Conservation (phyloP, 2,888 invertebrate species). For the Pristionchus exspectatus region DNA sequence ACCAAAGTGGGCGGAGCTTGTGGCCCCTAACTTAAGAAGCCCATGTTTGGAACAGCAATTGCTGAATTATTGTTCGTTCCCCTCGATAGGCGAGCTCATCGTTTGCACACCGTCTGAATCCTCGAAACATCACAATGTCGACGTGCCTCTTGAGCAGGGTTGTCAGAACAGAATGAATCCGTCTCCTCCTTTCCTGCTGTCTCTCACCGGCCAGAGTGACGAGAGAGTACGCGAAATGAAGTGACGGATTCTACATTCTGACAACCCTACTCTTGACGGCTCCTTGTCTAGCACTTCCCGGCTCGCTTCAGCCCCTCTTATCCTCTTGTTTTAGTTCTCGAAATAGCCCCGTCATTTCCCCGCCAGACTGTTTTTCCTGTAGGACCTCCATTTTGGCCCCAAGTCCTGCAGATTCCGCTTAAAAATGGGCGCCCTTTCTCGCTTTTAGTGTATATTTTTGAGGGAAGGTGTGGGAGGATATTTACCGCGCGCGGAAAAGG, state of each 20-base stretch:
- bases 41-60: not conserved
- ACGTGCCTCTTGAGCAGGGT: no score
- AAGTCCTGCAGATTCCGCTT: not conserved
- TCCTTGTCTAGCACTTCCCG: not conserved
- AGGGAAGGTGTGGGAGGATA: not conserved
- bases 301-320: not conserved
- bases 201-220: no score
- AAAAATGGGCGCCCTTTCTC: not conserved
- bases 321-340: not conserved
- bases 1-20: no score
- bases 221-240: no score
- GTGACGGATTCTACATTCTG: no score
- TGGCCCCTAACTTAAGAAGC: no score
- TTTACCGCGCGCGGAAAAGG: not conserved
- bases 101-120: not conserved
- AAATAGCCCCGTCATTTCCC: not conserved
- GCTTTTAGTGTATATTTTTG: not conserved
- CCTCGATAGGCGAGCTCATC: not conserved
- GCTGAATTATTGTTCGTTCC: not conserved
- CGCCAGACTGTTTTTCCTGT: not conserved
- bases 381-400: not conserved
- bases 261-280: no score
- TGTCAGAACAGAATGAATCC: no score
- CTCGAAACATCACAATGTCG: no score
- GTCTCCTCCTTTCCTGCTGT: no score